phyloP scores from a whole-genome alignment of 2,888 invertebrate species.

The Dryomyza anilis region DNA sequence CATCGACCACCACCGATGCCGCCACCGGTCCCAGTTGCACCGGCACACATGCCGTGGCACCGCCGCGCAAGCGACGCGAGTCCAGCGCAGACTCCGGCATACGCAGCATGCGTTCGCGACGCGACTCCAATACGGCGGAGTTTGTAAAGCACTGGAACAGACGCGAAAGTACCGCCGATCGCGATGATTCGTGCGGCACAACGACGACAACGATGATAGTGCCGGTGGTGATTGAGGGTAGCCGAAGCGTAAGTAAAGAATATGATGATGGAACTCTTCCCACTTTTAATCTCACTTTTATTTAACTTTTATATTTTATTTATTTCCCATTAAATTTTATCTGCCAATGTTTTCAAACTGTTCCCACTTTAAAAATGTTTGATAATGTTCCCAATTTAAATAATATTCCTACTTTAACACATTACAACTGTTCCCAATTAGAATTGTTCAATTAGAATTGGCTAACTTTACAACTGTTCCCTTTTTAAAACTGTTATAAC shows the following conservation, averaged over 20 bases:
- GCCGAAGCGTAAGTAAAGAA: conserved; percentile 43
- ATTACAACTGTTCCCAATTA: too few relatives aligned
- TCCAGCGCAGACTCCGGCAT: conserved; percentile 87
- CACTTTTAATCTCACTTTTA: too few relatives aligned
- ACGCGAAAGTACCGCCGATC: conserved; percentile 66
- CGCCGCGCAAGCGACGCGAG: conserved; percentile 77
- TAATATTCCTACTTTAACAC: too few relatives aligned
- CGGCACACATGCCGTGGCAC: conserved; percentile 61
- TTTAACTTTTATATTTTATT: too few relatives aligned
- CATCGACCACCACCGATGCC: conserved; percentile 67
- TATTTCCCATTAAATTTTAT: too few relatives aligned
- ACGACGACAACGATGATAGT: conserved; percentile 38
- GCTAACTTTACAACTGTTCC: too few relatives aligned
- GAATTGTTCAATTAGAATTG: too few relatives aligned
- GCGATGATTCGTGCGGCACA: conserved; percentile 58
- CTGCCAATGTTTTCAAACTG: too few relatives aligned
- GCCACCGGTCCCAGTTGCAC: conserved; percentile 44
- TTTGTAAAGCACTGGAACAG: conserved; percentile 74
- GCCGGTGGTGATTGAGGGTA: conserved; percentile 45
- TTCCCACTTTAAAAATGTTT: too few relatives aligned
- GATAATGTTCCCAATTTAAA: too few relatives aligned
- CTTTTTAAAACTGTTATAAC: too few relatives aligned
- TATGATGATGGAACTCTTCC: too few relatives aligned
- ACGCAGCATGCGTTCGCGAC: conserved; percentile 74
- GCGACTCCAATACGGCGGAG: conserved; percentile 78